These are phyloP conservation scores for Bombylius major DNA, from an alignment of 2,888 invertebrate species.

Conservation along the genomic window DNA sequence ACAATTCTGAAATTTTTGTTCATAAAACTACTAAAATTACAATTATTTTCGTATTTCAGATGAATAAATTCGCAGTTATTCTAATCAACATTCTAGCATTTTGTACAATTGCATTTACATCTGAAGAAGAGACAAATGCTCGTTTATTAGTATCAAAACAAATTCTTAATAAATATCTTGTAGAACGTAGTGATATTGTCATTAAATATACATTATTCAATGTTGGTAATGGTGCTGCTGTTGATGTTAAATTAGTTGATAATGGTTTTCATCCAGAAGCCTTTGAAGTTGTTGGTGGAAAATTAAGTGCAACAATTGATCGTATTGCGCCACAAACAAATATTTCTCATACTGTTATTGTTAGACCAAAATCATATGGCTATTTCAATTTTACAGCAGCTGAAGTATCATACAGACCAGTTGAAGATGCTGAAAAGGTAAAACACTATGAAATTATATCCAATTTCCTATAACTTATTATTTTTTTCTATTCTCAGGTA, in stretches of 20 bases:
- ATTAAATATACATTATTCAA: constrained; percentile 92
- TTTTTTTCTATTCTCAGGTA: constrained; percentile 40
- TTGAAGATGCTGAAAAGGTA: constrained; percentile 68
- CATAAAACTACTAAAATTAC: too few species aligned
- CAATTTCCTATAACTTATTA: not conserved
- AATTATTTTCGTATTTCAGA: constrained; percentile 6
- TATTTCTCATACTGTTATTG: constrained; percentile 84
- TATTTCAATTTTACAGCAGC: constrained; percentile 97
- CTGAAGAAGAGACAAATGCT: constrained; percentile 62
- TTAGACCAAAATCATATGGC: constrained; percentile 79
- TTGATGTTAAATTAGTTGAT: constrained; percentile 73
- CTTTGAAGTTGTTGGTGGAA: constrained; percentile 81
- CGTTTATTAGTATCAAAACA: constrained; percentile 83
- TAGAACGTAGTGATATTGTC: constrained; percentile 91
- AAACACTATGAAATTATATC: constrained; percentile 17
- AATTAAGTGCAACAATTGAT: constrained; percentile 68
- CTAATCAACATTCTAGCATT: constrained; percentile 8
- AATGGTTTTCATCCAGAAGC: constrained; percentile 84
- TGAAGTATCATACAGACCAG: constrained; percentile 74
- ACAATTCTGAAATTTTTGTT: too few species aligned
- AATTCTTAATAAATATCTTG: constrained; percentile 88
- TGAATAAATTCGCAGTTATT: constrained; percentile 13
- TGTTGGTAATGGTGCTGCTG: constrained; percentile 82
- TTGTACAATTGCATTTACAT: constrained; percentile 17
- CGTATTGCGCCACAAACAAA: constrained; percentile 88